phyloP scores from a whole-genome alignment of 2,113 vertebrate genomes.

The Pomatostomus ruficeps region DNA sequence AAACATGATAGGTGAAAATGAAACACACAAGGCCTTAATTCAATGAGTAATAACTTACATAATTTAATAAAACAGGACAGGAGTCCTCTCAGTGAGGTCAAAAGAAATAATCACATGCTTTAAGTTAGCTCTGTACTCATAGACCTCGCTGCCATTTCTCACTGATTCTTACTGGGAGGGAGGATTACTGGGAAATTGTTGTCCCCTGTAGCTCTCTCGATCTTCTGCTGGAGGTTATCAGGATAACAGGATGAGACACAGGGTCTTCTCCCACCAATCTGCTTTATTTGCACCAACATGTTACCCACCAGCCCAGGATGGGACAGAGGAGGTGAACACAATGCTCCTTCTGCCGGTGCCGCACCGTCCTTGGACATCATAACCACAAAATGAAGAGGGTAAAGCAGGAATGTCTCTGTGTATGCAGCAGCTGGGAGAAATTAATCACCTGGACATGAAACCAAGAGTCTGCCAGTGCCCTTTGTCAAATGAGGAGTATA shows the following conservation, averaged over 20 bases:
- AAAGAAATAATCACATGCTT: background rate
- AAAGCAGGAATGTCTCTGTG: background rate
- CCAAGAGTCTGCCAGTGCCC: background rate
- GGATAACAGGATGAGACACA: background rate
- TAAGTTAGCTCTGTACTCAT: background rate
- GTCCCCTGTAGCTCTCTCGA: background rate
- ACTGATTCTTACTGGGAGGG: background rate
- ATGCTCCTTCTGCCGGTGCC: accelerated
- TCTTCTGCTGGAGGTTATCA: background rate
- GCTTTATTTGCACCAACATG: background rate
- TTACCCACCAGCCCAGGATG: accelerated
- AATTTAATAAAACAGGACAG: background rate
- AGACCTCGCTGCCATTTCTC: background rate
- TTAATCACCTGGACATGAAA: constrained; percentile 22
- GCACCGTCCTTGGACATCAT: background rate
- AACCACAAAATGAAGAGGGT: background rate
- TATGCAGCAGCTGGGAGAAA: background rate
- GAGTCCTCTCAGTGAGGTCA: background rate
- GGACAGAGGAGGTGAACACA: background rate
- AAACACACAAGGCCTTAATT: background rate
- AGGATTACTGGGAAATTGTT: background rate
- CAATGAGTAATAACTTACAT: background rate
- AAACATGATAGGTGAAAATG: background rate
- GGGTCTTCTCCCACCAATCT: background rate
- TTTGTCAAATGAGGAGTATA: background rate